phyloP scores from a whole-genome alignment of 2,113 vertebrate species.

The Psophia crepitans region DNA sequence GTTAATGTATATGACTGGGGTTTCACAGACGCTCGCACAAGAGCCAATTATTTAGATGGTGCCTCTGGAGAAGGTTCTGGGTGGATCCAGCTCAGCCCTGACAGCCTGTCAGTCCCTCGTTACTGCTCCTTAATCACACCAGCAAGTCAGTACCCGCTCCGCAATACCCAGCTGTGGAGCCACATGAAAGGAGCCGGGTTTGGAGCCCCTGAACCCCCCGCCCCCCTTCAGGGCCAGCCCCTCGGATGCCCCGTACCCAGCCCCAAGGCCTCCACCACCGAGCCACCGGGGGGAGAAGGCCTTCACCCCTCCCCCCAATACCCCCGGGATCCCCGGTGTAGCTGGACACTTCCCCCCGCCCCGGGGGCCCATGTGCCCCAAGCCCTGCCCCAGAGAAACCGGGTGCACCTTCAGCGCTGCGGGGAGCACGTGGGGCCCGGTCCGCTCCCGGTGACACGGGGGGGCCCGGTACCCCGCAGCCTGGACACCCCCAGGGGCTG shows the following conservation, averaged over 20 bases:
- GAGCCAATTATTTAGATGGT: constrained; percentile 12
- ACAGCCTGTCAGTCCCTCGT: background rate
- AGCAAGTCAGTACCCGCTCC: background rate
- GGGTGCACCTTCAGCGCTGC: background rate
- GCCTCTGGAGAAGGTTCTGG: constrained; percentile 55
- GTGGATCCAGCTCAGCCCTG: constrained; percentile 10
- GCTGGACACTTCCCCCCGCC: background rate
- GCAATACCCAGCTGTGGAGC: background rate
- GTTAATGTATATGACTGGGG: background rate
- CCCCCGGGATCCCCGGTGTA: too few relatives aligned
- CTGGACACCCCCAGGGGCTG: background rate
- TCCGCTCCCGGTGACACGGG: background rate
- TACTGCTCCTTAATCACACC: background rate
- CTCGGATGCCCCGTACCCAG: background rate
- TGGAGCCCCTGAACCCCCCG: accelerated
- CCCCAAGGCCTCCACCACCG: background rate
- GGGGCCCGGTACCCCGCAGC: too few relatives aligned
- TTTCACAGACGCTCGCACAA: background rate
- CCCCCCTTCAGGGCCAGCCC: too few relatives aligned
- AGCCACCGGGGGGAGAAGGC: too few relatives aligned
- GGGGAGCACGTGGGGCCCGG: background rate
- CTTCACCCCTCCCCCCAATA: too few relatives aligned
- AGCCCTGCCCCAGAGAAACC: background rate
- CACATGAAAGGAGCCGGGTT: background rate
- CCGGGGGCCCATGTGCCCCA: accelerated